Percentiles rank a stretch among this genome's conserved stretches.
Conservation (phyloP, 2,797 vertebrate species). For the Loriculus beryllinus region DNA sequence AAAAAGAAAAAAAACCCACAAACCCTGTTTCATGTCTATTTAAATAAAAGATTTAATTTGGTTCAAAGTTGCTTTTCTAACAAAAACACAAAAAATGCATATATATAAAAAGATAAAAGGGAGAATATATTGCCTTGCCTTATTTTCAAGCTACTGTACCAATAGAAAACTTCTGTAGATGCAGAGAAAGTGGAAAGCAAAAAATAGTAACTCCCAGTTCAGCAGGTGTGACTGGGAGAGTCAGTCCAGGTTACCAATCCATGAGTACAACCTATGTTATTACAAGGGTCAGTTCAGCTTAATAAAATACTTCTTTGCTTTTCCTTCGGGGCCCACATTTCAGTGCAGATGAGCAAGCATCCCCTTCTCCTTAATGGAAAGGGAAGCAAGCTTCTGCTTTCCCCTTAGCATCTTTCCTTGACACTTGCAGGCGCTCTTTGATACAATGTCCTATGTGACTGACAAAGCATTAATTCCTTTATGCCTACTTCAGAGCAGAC, state of each 20-base stretch:
- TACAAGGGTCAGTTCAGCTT: neutral
- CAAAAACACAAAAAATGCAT: neutral
- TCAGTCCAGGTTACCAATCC: neutral
- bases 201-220: accelerated
- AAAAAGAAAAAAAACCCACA: neutral
- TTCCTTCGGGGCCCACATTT: neutral
- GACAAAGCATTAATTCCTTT: neutral
- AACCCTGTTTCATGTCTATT: neutral
- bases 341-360: accelerated
- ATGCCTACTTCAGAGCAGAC: neutral
- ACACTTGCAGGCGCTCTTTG: neutral
- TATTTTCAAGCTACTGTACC: neutral
- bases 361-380: neutral
- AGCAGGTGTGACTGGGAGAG: neutral
- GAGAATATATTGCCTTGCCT: neutral
- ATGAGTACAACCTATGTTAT: neutral
- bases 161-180: accelerated
- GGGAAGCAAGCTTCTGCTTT: neutral
- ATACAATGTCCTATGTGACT: neutral
- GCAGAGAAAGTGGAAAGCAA: neutral
- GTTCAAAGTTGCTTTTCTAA: neutral
- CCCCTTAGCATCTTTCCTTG: accelerated
- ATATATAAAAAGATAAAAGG: neutral
- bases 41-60: neutral
- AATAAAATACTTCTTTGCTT: neutral